Base-by-base conservation (phyloP, 2,113 vertebrate species). In the Burhinus bistriatus region DNA sequence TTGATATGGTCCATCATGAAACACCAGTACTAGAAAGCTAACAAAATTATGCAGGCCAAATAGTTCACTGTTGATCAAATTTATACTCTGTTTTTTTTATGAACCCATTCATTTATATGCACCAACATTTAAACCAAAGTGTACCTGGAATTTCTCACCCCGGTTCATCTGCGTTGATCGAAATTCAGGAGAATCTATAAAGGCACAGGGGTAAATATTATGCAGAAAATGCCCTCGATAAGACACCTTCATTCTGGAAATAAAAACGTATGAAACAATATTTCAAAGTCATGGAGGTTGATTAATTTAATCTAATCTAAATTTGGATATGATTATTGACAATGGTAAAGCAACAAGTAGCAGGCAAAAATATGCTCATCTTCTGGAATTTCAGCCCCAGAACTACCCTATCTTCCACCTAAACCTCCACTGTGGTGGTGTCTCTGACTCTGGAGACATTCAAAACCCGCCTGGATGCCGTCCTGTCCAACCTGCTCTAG, bases 151-250 rank as follows among this genome's bases (percentile, higher is more conserved):
- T 97, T 99, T 99, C 93, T 99, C 99, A 90, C 99, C 99, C 97
- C 98, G 98, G 97, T 99, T 99, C 98, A 99, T 99, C 97, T 99
- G 98, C 1, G 99, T 99, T 95, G 99, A 99, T 91, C 99, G 98
- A 98, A 99, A 99, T 98, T 99, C 99, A 79, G 99, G 99, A 87
- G 99, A 99, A 98, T 99, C 99, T 93, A 99, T 99, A 97, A 99
- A 99, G 96, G 99, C 98, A 96, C 99, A 99, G 89, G 99, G 98
- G 96, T 99, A 99, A 98, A 99, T 99, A 97, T 99, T 99, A 98
- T 99, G 99, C 96, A 99, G 99, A 97, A 99, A 99, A 98, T 99
- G 99, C 9, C 99, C 99, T 95, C 99, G 98, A 88, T 99, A 99
- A 44, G 99, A 99, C 51, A 99, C 99, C 98, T 99, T 99, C 99